These are phyloP conservation scores for Gymnothorax javanicus DNA, from an alignment of 2,797 vertebrate genomes.

Conservation along the genomic window DNA sequence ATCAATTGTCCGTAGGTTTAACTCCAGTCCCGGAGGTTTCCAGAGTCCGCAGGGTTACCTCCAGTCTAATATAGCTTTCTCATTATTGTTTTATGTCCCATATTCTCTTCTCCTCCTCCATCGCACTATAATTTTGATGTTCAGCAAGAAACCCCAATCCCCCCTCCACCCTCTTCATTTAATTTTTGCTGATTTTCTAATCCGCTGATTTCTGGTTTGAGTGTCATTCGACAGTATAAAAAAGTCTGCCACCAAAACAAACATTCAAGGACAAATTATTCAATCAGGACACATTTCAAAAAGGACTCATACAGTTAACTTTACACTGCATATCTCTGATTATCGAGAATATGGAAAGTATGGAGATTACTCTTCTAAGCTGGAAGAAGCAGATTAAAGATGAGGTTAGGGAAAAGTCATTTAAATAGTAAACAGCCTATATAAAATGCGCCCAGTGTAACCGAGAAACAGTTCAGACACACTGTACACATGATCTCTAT, in stretches of 20 bases:
- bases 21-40: too few species aligned
- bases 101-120: neutral
- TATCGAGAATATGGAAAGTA: neutral
- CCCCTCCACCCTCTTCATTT: neutral
- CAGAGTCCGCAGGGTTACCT: too few species aligned
- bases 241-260: neutral
- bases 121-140: neutral
- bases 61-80: too few species aligned
- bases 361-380: neutral
- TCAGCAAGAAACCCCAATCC: too few species aligned
- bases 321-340: neutral
- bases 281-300: neutral
- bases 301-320: neutral
- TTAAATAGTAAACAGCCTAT: conserved; percentile 56
- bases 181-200: neutral
- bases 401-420: conserved; percentile 37
- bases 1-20: too few species aligned
- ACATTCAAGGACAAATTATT: neutral
- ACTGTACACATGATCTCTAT: conserved; percentile 67
- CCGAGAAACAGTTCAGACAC: conserved; percentile 39
- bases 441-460: conserved; percentile 34
- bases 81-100: neutral
- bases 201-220: neutral
- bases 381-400: neutral
- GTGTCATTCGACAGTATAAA: neutral